phyloP scores from a whole-genome alignment of 2,113 vertebrate genomes.

The Anas platyrhynchos region DNA sequence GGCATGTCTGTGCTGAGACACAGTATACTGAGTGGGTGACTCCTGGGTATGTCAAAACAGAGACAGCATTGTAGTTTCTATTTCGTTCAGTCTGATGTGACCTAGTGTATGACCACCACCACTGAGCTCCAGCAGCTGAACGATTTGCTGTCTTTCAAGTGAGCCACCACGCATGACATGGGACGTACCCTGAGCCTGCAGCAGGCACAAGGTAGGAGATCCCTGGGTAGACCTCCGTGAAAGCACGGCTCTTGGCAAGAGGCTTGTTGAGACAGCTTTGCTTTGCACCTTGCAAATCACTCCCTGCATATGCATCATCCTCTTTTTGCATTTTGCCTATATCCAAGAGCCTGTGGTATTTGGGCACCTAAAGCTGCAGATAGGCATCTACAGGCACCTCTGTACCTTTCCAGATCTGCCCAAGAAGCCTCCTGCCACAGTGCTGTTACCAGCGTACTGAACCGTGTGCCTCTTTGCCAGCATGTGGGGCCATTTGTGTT shows the following conservation, averaged over 20 bases:
- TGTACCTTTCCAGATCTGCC: not conserved
- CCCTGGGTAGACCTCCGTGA: too few species aligned
- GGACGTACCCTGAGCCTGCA: too few species aligned
- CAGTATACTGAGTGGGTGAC: rapidly evolving
- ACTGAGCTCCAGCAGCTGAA: too few species aligned
- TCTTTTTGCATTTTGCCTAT: not conserved
- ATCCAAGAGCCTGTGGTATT: rapidly evolving
- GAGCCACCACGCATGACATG: too few species aligned
- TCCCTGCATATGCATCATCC: rapidly evolving
- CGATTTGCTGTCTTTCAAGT: too few species aligned
- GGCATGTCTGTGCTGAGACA: not conserved
- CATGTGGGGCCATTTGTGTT: not conserved
- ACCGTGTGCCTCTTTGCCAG: not conserved
- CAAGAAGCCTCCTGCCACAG: not conserved
- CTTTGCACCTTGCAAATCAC: not conserved
- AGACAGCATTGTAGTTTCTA: not conserved
- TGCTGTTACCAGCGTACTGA: not conserved
- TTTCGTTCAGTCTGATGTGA: not conserved
- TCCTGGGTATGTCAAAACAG: not conserved
- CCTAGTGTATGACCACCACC: not conserved
- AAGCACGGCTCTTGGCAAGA: too few species aligned
- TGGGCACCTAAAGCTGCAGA: not conserved
- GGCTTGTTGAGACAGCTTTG: not conserved
- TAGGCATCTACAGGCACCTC: not conserved
- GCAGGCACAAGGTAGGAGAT: too few species aligned